Conservation (phyloP, 2,113 vertebrate species). For the Vimba vimba region DNA sequence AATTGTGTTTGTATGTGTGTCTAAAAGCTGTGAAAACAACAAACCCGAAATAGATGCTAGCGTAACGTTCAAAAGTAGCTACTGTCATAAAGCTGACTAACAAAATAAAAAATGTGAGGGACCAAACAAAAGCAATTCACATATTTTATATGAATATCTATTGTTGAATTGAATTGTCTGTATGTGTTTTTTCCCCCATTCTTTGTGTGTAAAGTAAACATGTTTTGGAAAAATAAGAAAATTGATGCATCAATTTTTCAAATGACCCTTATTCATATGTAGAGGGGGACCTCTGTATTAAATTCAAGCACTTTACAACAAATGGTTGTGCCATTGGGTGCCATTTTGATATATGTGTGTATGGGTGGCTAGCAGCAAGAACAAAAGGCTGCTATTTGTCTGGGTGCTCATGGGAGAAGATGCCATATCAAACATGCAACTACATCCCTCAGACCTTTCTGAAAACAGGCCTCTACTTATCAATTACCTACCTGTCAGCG, state of each 20-base stretch:
- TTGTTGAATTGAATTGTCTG: background rate
- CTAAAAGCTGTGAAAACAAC: background rate
- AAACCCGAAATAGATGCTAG: background rate
- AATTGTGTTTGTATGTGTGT: slow-evolving; percentile 4
- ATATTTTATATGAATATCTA: background rate
- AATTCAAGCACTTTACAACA: slow-evolving; percentile 73
- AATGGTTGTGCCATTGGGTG: slow-evolving; percentile 74
- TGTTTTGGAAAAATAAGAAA: slow-evolving; percentile 59
- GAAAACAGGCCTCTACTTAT: slow-evolving; percentile 60
- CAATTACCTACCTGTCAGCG: slow-evolving; percentile 63
- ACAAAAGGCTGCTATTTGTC: slow-evolving; percentile 80
- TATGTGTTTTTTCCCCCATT: background rate
- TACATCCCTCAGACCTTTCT: slow-evolving; percentile 65
- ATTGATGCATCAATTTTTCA: slow-evolving; percentile 70
- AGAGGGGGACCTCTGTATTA: slow-evolving; percentile 69
- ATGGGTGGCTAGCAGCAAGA: slow-evolving; percentile 70
- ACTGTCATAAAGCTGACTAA: background rate
- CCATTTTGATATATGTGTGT: slow-evolving; percentile 75
- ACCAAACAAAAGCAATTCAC: background rate
- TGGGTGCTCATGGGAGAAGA: slow-evolving; percentile 69
- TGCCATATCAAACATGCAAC: slow-evolving; percentile 63
- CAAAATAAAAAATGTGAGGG: background rate
- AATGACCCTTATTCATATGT: slow-evolving; percentile 76
- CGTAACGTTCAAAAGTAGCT: background rate
- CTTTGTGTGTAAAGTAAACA: slow-evolving; percentile 31